phyloP scores from a whole-genome alignment of 1,140 invertebrate species.

The Drosophila prosaltans region DNA sequence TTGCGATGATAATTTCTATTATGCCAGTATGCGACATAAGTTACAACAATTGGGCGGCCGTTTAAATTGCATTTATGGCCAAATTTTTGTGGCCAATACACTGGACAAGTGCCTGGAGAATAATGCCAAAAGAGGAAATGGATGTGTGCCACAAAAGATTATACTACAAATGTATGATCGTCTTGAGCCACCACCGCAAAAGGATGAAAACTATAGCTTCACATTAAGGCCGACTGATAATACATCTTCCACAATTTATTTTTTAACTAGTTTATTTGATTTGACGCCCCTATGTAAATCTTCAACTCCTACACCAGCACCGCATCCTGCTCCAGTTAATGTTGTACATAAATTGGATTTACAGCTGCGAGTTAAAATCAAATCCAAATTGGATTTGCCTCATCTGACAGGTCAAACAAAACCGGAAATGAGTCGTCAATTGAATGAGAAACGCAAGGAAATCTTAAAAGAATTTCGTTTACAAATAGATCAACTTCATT shows the following conservation, averaged over 20 bases:
- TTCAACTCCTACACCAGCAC: too few species aligned
- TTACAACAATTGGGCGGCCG: conserved; percentile 56
- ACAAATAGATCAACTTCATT: conserved; percentile 12
- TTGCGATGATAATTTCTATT: conserved; percentile 77
- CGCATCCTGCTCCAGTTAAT: neutral
- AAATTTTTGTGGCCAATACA: conserved; percentile 46
- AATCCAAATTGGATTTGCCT: conserved; percentile 5
- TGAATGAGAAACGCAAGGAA: conserved; percentile 52
- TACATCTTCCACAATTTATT: too few species aligned
- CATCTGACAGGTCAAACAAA: neutral
- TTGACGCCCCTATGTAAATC: neutral
- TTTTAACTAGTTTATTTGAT: too few species aligned
- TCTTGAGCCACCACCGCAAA: conserved; percentile 46
- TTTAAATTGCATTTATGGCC: conserved; percentile 43
- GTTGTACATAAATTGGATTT: conserved; percentile 46
- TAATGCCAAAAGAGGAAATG: conserved; percentile 36
- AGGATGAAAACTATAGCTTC: conserved; percentile 43
- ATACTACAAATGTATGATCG: conserved; percentile 52
- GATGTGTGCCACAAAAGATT: conserved; percentile 32
- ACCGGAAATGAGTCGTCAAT: neutral
- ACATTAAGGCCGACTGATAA: too few species aligned
- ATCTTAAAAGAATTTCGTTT: conserved; percentile 51
- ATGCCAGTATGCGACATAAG: conserved; percentile 72
- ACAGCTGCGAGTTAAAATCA: conserved; percentile 40
- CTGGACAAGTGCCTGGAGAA: conserved; percentile 31